Conservation (phyloP, 2,113 vertebrate genomes). For the Fregetta grallaria region DNA sequence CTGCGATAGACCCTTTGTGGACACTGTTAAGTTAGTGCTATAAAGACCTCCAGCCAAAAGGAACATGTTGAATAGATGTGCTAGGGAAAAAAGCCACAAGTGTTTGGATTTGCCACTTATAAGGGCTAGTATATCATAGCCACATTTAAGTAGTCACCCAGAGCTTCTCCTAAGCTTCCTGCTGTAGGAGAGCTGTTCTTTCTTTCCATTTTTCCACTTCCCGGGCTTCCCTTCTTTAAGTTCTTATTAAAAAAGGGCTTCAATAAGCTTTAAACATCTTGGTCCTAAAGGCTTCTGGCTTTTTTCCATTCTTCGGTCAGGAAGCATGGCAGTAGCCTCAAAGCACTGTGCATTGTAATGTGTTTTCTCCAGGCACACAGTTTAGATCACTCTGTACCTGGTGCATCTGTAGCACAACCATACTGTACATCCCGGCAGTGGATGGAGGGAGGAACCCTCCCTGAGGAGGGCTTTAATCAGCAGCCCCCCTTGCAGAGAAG, state of each 20-base stretch:
- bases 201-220: background rate
- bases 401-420: background rate
- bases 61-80: slow-evolving; percentile 20
- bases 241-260: background rate
- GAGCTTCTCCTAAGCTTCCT: background rate
- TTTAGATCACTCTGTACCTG: background rate
- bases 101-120: background rate
- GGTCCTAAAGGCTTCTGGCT: background rate
- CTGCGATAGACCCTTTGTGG: slow-evolving; percentile 9
- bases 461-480: background rate
- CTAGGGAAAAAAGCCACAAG: background rate
- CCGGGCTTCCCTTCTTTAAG: background rate
- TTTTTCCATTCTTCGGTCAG: background rate
- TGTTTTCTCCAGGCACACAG: background rate
- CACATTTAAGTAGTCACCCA: background rate
- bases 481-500: background rate
- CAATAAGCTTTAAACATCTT: background rate
- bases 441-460: background rate
- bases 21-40: background rate
- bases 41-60: slow-evolving; percentile 7
- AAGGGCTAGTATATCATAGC: background rate
- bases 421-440: background rate
- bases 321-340: background rate
- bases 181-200: background rate
- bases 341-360: background rate